A percentile compares a stretch with the other conserved stretches of the same genome.
Evolutionary conservation across 2,113 vertebrate species (phyloP).

Genomic region (Chrysemys picta): DNA sequence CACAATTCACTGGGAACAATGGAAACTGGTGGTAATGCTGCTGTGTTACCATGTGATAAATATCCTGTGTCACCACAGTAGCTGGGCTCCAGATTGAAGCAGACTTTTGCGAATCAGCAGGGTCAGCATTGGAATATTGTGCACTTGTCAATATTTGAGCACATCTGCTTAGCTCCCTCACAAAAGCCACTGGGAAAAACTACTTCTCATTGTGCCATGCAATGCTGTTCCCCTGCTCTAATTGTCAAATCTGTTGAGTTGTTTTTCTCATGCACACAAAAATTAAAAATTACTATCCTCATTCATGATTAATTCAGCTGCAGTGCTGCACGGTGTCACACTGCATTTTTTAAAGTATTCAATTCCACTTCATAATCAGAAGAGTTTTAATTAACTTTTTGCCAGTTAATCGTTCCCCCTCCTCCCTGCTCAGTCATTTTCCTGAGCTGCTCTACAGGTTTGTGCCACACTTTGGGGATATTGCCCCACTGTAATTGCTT

Average conservation of each 20-base stretch:
- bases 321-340: slow-evolving; percentile 73
- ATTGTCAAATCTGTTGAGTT: slow-evolving; percentile 80
- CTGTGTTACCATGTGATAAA: slow-evolving; percentile 62
- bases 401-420: slow-evolving; percentile 67
- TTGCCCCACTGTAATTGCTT: not conserved
- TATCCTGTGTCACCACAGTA: slow-evolving; percentile 42
- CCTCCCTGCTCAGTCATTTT: slow-evolving; percentile 56
- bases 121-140: slow-evolving; percentile 79
- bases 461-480: slow-evolving; percentile 20
- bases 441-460: slow-evolving; percentile 36
- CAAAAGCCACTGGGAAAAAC: slow-evolving; percentile 77
- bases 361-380: slow-evolving; percentile 77
- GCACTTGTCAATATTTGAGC: slow-evolving; percentile 83
- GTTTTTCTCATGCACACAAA: slow-evolving; percentile 78
- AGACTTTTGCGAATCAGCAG: slow-evolving; percentile 71
- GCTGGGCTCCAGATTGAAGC: slow-evolving; percentile 74
- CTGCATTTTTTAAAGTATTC: slow-evolving; percentile 79
- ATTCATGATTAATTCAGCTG: slow-evolving; percentile 82
- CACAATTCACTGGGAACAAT: not conserved
- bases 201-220: slow-evolving; percentile 71
- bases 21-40: not conserved
- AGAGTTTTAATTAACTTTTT: slow-evolving; percentile 82
- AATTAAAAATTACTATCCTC: slow-evolving; percentile 78
- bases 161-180: slow-evolving; percentile 80
- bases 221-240: slow-evolving; percentile 73